Evolutionary conservation across 2,888 invertebrate genomes (phyloP).

Genomic region (Caradrina kadenii): DNA sequence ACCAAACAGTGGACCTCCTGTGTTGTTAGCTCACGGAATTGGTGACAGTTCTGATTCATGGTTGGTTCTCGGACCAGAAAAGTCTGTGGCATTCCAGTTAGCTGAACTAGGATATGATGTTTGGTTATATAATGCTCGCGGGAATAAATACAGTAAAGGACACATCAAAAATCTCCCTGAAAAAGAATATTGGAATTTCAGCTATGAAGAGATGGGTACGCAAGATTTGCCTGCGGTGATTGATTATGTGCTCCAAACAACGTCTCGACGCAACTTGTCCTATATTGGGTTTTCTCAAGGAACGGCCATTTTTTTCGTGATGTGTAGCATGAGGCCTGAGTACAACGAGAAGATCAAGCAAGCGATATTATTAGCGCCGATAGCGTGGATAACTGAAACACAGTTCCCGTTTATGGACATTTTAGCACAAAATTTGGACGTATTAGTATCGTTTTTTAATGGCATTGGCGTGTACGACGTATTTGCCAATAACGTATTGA

Average conservation of each 20-base stretch:
- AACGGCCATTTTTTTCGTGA: conserved; percentile 81
- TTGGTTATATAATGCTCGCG: conserved; percentile 84
- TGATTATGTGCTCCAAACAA: conserved; percentile 77
- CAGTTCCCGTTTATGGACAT: conserved; percentile 77
- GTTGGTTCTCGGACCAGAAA: conserved; percentile 79
- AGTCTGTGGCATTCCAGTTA: conserved; percentile 79
- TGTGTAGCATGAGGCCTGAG: conserved; percentile 80
- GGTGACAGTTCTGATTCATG: conserved; percentile 85
- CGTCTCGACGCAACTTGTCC: conserved; percentile 72
- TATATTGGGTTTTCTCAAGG: conserved; percentile 87
- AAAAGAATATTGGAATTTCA: conserved; percentile 82
- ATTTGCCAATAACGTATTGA: conserved; percentile 71
- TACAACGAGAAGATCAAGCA: conserved; percentile 82
- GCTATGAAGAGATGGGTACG: conserved; percentile 85
- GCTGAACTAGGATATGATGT: conserved; percentile 81
- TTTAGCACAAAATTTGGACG: conserved; percentile 69
- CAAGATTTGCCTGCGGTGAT: conserved; percentile 81
- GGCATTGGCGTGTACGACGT: conserved; percentile 76
- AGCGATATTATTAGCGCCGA: conserved; percentile 82
- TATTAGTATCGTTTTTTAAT: conserved; percentile 68
- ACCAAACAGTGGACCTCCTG: conserved; percentile 78
- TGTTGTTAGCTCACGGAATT: conserved; percentile 82
- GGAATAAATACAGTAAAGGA: conserved; percentile 83
- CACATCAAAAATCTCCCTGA: conserved; percentile 71
- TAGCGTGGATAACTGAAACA: conserved; percentile 77